Base-by-base conservation (phyloP, 30 jellyfish, hydroid and myxozoan genomes). In the Cassiopea andromeda region DNA sequence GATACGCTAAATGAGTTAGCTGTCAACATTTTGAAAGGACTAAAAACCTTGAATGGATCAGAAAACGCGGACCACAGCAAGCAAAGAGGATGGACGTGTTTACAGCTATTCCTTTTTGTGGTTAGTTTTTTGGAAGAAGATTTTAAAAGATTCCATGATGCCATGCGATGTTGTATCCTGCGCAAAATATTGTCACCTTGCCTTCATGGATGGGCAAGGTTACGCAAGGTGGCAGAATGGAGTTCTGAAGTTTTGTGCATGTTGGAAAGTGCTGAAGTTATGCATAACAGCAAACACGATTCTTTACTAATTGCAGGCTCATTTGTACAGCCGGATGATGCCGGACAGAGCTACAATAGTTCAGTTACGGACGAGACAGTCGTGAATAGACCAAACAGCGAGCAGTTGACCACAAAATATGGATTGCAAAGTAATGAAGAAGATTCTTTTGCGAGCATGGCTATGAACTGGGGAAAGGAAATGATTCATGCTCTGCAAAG, bases 101-200 rank as follows among this genome's bases (percentile, higher is more conserved):
- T 15, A 1, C 76, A 13, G 80, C 69, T 48, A 0, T 75, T 77
- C 15, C 7, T 79, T 7, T 69, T 75, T 18, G 50, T 77, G 17
- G 78, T 86, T 1, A 69, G 66, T 47, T 49, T 76, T 57, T 58
- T 86, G 1, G 88, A 64, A 50, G 84, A 75, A 66, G 93, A 86
- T 58, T 86, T 60, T 38, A 75, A 75, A 78, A 46, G 88, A 54
- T 86, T 50, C 64, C 15, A 12, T 6, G 77, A 45, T 60, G 76
- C 50, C 69, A 59, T 76, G 45, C 76, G 93, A 15, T 48, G 64
- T 12, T 50, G 84, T 44, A 58, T 86, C 2, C 19, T 64, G 1
- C 64, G 93, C 84, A 86, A 86, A 61, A 46, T 86, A 2, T 64
- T 86, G 1, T 86, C 93, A 45, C 93, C 88, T 16, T 73, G 75